Base-by-base conservation (phyloP, 2,888 invertebrate species). In the Drosophila macrospina region DNA sequence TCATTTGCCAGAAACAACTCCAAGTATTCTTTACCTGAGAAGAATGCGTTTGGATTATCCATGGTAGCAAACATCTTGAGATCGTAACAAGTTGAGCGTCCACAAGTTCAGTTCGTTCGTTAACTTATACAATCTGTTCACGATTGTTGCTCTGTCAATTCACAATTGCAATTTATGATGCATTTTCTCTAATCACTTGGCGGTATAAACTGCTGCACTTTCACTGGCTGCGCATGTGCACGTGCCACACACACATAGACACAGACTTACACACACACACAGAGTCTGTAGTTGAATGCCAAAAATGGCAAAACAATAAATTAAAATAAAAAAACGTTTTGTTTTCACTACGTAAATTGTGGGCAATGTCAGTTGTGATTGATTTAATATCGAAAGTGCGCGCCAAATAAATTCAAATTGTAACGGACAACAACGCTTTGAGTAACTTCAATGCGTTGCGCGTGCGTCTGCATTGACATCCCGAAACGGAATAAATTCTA, bases 391-490 rank as follows among this genome's bases (percentile, higher is more conserved):
- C 59, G 52, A 77, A 61, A 42, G 41, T 69, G 51, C 74, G 69
- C 69, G 81, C 69, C 66, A 75, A 84, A 72, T 55, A 57, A 66
- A 76, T 70, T 82, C 62, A 69, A 78, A 70, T 67, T 56, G 50
- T 80, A 57, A 85, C 79, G 73, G 60, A 30, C 13, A 13, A 52
- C 41, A 45, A 51, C 10, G 26, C 16, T 8, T 74, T 65, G 64
- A 44, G 45, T 39, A 20, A 28, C 13, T 34, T 68, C 44, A 62
- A 75, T 30, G 87, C 67, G 88, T 73, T 78, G 75, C 88, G 90
- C 91, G 91, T 91, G 91, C 89, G 89, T 88, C 87, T 91, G 91
- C 90, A 91, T 88, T 89, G 90, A 90, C 88, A 90, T 90, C 90
- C 89, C 89, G 86, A 90, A 89, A 89, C 89, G 89, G 91, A 91